These are phyloP conservation scores for Leuciscus waleckii DNA, from an alignment of 2,797 vertebrate genomes.

Conservation along the genomic window DNA sequence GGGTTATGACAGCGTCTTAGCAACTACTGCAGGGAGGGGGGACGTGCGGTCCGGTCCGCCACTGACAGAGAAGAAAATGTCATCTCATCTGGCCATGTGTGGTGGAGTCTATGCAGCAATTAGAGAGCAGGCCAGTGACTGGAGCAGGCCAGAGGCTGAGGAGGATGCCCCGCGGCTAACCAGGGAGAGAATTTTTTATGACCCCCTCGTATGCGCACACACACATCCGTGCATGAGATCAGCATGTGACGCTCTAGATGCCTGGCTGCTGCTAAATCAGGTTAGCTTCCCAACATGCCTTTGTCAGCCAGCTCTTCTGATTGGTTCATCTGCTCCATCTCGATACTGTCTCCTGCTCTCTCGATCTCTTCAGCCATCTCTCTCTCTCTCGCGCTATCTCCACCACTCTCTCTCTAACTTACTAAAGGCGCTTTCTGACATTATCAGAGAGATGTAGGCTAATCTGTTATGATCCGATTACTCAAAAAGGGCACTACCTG, in stretches of 20 bases:
- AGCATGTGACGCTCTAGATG: conserved; percentile 53
- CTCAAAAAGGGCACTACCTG: conserved; percentile 81
- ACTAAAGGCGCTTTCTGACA: conserved; percentile 79
- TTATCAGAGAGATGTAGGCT: conserved; percentile 82
- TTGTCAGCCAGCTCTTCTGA: conserved; percentile 58
- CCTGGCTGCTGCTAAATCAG: conserved; percentile 61
- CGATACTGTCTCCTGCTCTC: conserved; percentile 56
- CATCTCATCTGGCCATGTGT: conserved; percentile 89
- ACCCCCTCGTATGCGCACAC: conserved; percentile 71
- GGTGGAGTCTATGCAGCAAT: conserved; percentile 92
- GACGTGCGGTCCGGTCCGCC: conserved; percentile 76
- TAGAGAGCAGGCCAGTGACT: conserved; percentile 96
- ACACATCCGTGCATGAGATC: conserved; percentile 60
- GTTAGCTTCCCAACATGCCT: conserved; percentile 61
- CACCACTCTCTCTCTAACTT: conserved; percentile 69
- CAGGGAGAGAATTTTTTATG: conserved; percentile 82
- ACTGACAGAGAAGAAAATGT: conserved; percentile 92
- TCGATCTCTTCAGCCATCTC: conserved; percentile 41
- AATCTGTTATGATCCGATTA: conserved; percentile 87
- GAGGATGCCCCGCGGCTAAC: conserved; percentile 94
- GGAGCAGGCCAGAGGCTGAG: conserved; percentile 93
- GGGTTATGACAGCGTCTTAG: conserved; percentile 97
- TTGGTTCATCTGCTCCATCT: conserved; percentile 62
- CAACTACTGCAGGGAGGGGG: conserved; percentile 82
- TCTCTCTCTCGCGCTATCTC: conserved; percentile 39